Evolutionary conservation across 2,888 invertebrate genomes (phyloP), one percentile per base, ranked within the genome.

Genomic region (Craniophora ligustri): DNA sequence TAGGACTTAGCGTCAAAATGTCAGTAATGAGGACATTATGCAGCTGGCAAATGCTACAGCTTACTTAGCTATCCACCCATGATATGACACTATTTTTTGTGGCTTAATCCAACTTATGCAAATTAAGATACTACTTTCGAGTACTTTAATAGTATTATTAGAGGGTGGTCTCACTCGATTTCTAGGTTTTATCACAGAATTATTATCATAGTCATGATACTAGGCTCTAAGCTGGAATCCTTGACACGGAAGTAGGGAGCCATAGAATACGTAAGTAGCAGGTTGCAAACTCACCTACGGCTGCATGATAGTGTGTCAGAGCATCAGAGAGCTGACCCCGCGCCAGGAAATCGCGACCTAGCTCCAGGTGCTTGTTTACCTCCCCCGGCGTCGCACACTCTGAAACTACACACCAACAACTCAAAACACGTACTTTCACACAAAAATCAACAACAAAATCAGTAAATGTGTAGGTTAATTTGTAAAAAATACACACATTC

Each of bases 241-340:
- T 34, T 30, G 18, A 6, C 14, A 19, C 0, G 13, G 13, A 11
- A 39, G 10, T 34, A 14, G 2, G 16, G 19, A 15, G 19, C 14
- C 21, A 39, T 10, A 5, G 30, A 15, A 48, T 39, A 44, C 32
- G 31, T 63, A 45, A 3, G 32, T 61, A 44, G 15, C n/a, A 10
- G 28, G 14, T 26, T n/a, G 11, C 15, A 63, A 19, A 34, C 96
- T 94, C 85, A 97, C 98, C 99, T 76, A 99, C 98, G 75, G 99
- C 99, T 60, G 98, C 97, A 94, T 99, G 99, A 91, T 98, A 99
- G 87, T 99, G 99, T 57, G 98, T 97, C 41, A 99, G 91, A 7
- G 99, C 99, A 93, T 99, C 99, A 38, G 98, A 96, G 64, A 99
- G 95, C 87, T 99, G 98, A 23, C 99, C 99, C 70, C 96, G 96